These are phyloP conservation scores for Merodon equestris DNA, from an alignment of 2,888 invertebrate genomes.

Conservation along the genomic window DNA sequence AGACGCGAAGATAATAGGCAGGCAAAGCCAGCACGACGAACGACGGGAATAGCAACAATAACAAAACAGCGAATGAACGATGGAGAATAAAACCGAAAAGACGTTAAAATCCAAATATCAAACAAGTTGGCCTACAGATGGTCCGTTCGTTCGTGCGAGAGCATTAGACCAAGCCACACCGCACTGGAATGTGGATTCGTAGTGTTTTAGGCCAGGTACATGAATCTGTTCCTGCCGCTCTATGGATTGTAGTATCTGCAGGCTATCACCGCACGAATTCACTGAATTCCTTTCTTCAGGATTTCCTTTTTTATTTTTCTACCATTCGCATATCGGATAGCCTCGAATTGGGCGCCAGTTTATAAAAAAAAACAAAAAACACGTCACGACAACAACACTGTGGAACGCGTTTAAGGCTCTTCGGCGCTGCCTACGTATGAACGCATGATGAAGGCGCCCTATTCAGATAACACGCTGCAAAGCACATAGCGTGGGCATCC, in stretches of 20 bases:
- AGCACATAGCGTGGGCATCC: too few species aligned
- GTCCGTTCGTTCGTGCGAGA: conserved; percentile 38
- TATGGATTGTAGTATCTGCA: conserved; percentile 4
- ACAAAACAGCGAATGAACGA: too few species aligned
- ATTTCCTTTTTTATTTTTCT: too few species aligned
- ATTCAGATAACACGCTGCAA: conserved; percentile 47
- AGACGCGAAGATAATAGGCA: conserved; percentile 11
- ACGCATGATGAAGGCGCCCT: conserved; percentile 39
- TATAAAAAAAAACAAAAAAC: neutral
- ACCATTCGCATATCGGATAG: neutral
- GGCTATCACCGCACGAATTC: conserved; percentile 22
- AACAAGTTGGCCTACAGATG: conserved; percentile 68
- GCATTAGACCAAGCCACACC: conserved; percentile 50
- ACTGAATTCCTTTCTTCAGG: conserved; percentile 27
- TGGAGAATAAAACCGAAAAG: conserved; percentile 14
- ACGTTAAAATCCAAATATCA: conserved; percentile 63
- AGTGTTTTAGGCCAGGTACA: conserved; percentile 29
- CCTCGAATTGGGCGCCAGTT: conserved; percentile 57
- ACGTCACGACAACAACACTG: too few species aligned
- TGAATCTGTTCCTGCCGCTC: conserved; percentile 4
- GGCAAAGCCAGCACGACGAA: neutral
- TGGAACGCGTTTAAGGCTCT: neutral
- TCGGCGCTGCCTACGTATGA: conserved; percentile 41
- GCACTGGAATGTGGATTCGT: conserved; percentile 59
- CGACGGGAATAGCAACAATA: too few species aligned